Evolutionary conservation across 2,888 invertebrate genomes (phyloP).

Genomic region (Anodontia alba): DNA sequence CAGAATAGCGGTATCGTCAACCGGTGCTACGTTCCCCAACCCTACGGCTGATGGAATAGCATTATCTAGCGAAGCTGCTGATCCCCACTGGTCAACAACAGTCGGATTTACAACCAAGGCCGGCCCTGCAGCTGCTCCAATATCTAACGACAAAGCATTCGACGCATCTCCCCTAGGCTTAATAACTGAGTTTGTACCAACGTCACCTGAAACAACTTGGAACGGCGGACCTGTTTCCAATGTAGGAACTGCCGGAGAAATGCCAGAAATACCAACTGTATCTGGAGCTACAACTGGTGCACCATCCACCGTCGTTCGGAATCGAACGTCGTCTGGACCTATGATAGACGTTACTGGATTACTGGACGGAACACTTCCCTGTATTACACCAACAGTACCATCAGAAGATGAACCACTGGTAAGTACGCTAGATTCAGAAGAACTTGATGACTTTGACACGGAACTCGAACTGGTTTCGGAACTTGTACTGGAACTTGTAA

Average conservation of each 20-base stretch:
- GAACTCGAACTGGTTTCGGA: not conserved
- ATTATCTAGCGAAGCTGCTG: not conserved
- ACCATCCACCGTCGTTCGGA: not conserved
- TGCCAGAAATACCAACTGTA: not conserved
- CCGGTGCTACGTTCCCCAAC: not conserved
- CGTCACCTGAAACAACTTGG: not conserved
- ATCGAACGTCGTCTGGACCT: not conserved
- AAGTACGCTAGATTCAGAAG: not conserved
- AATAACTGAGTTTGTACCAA: not conserved
- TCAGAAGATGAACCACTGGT: not conserved
- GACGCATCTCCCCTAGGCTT: not conserved
- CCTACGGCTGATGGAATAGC: not conserved
- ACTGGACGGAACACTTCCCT: not conserved
- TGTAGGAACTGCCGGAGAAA: not conserved
- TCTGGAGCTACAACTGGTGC: not conserved
- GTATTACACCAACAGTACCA: not conserved
- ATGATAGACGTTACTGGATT: not conserved
- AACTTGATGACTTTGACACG: not conserved
- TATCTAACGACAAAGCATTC: not conserved
- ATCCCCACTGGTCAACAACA: not conserved
- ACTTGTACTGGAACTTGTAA: not conserved
- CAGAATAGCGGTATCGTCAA: not conserved
- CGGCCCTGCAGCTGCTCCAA: not conserved
- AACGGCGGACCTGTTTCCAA: not conserved
- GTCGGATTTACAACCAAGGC: not conserved